Conservation (phyloP, 2,888 invertebrate species). For the Uloborus plumipes region DNA sequence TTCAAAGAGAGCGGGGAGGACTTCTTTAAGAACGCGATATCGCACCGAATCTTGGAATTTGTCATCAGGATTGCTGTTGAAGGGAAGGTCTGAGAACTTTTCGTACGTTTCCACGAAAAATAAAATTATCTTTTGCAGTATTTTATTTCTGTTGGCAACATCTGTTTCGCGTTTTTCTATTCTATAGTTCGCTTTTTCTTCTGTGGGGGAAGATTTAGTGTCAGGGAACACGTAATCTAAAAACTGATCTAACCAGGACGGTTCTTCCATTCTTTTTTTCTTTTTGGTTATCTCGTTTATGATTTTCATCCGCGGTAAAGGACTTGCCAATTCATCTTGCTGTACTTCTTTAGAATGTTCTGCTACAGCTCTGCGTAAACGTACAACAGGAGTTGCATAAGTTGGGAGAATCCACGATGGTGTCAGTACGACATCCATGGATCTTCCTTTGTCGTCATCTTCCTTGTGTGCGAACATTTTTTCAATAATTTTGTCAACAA, state of each 20-base stretch:
- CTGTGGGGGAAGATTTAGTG: background rate
- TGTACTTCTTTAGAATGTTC: background rate
- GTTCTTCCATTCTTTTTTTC: slow-evolving; percentile 4
- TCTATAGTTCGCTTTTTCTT: background rate
- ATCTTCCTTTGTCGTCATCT: slow-evolving; percentile 34
- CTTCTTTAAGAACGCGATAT: slow-evolving; percentile 9
- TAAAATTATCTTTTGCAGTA: background rate
- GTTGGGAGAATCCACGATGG: background rate
- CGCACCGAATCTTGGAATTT: slow-evolving; percentile 4
- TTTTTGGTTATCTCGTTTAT: slow-evolving; percentile 8
- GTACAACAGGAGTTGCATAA: slow-evolving; percentile 14
- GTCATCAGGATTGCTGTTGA: background rate
- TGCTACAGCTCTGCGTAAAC: slow-evolving; percentile 16
- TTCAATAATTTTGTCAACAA: slow-evolving; percentile 55
- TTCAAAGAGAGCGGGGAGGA: background rate
- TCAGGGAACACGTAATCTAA: slow-evolving; percentile 49
- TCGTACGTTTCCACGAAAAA: background rate
- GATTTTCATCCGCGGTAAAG: background rate
- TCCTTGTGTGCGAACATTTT: slow-evolving; percentile 53
- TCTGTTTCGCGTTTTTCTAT: slow-evolving; percentile 10
- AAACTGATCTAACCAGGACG: slow-evolving; percentile 41
- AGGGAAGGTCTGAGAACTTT: background rate
- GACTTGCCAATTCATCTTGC: background rate
- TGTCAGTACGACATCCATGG: slow-evolving; percentile 2
- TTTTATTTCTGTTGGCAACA: background rate